phyloP scores from a whole-genome alignment of 2,888 invertebrate genomes.

The Sturmia bella region DNA sequence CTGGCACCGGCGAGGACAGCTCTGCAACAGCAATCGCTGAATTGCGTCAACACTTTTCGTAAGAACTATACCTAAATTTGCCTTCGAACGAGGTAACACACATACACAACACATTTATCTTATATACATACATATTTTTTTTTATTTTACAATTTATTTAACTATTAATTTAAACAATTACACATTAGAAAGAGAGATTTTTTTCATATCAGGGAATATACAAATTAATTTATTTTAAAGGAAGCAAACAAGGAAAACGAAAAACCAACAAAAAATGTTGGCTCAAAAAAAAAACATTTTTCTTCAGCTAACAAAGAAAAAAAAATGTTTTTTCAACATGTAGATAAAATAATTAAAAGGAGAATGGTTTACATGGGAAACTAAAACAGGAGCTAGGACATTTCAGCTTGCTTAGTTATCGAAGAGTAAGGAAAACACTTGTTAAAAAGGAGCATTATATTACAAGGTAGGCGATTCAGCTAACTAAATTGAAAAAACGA shows the following conservation, averaged over 20 bases:
- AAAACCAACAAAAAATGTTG: neutral
- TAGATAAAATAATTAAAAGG: conserved; percentile 9
- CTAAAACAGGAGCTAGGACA: no score
- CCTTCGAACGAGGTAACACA: conserved; percentile 40
- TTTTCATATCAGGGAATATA: conserved; percentile 68
- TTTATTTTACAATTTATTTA: conserved; percentile 40
- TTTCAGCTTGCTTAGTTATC: no score
- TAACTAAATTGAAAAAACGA: no score
- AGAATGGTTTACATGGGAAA: neutral
- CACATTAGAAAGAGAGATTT: conserved; percentile 63
- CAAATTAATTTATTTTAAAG: conserved; percentile 65
- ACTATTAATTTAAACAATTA: conserved; percentile 33
- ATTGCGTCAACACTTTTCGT: conserved; percentile 79
- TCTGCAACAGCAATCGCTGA: conserved; percentile 73
- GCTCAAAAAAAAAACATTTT: neutral
- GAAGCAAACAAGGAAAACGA: conserved; percentile 34
- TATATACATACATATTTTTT: conserved; percentile 18
- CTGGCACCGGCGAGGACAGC: conserved; percentile 65
- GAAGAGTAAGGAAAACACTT: no score
- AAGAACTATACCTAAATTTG: conserved; percentile 65
- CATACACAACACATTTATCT: conserved; percentile 44
- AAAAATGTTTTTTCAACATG: conserved; percentile 11
- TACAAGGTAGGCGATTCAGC: no score
- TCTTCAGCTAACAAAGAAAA: conserved; percentile 1
- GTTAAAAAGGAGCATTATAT: no score